Percentiles rank a stretch among this genome's conserved stretches.
These are phyloP conservation scores for Falco berigora DNA, from an alignment of 2,797 vertebrate species.

Conservation along the genomic window DNA sequence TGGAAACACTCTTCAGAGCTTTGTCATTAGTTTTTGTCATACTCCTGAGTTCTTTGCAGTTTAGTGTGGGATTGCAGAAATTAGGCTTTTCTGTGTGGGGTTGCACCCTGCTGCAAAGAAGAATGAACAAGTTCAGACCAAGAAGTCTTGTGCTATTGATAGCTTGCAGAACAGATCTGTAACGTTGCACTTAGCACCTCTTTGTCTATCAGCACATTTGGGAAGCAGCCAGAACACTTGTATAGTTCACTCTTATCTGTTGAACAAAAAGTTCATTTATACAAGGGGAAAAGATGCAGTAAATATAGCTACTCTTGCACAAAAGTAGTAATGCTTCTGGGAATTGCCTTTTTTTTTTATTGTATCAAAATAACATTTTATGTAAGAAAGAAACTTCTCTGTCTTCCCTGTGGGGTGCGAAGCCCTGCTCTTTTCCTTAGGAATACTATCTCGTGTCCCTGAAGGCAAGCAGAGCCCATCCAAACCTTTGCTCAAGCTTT, in stretches of 20 bases:
- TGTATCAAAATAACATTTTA: not conserved
- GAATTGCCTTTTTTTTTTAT: not conserved
- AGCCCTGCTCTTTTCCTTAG: not conserved
- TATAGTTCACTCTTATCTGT: not conserved
- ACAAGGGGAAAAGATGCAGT: not conserved
- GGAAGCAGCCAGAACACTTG: not conserved
- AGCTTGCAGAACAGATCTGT: not conserved
- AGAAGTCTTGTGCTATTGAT: not conserved
- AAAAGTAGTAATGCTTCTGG: not conserved
- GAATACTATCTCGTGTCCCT: not conserved
- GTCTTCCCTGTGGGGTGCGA: conserved; percentile 8
- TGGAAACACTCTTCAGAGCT: not conserved
- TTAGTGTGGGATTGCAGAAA: not conserved
- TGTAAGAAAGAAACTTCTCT: conserved; percentile 61
- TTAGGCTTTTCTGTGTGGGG: not conserved
- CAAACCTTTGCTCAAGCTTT: not conserved
- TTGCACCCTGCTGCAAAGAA: not conserved
- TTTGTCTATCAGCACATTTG: not conserved
- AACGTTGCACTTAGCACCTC: not conserved
- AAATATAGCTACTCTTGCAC: not conserved
- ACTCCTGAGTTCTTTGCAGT: not conserved
- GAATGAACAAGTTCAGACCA: not conserved
- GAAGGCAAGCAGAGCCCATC: not conserved
- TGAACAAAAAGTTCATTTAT: not conserved
- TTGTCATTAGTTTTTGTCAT: not conserved